Base-by-base conservation (phyloP, 2,888 invertebrate genomes). In the Alloscopus bannaensis region DNA sequence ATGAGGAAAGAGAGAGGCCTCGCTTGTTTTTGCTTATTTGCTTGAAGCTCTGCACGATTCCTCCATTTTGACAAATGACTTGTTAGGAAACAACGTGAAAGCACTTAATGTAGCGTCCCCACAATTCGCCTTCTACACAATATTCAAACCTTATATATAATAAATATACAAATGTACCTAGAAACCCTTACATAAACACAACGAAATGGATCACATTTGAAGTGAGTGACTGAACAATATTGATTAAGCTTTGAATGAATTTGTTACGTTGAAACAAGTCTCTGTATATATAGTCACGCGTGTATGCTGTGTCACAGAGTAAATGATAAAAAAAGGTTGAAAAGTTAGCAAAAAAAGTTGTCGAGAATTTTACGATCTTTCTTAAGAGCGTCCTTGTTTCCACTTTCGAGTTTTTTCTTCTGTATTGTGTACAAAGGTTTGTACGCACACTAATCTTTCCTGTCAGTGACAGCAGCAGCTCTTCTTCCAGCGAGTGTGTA, bases 11-110 rank as follows among this genome's bases (percentile, higher is more conserved):
- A n/a, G n/a, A n/a, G n/a, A 68, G 66, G 47, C 50, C 60, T 60
- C 66, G 66, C 68, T 47, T 60, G 66, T 59, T 75, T 60, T 68
- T 50, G 55, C 60, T 50, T 26, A 50, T 24, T 75, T 60, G 75
- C 75, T 68, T 68, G 28, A 68, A 75, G 75, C 75, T 47, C 47
- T 75, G 75, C 75, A 75, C 75, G 75, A 75, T 68, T 68, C 66
- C 60, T 60, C 69, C 62, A 68, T 76, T 68, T 76, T 69, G 76
- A 76, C 76, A 76, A 76, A 76, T 76, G 69, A 76, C 76, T 68
- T 68, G 75, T 75, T 75, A 68, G 66, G 24, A 66, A 66, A 75
- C 55, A 73, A 57, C 64, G 66, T 75, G 60, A 55, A 45, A 22
- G 22, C 36, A 65, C 45, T 57, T 73, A 65, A 65, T 36, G 6